Percentiles rank a stretch among this genome's conserved stretches.
Conservation (phyloP, 2,113 vertebrate genomes). For the Brachionichthys hirsutus region DNA sequence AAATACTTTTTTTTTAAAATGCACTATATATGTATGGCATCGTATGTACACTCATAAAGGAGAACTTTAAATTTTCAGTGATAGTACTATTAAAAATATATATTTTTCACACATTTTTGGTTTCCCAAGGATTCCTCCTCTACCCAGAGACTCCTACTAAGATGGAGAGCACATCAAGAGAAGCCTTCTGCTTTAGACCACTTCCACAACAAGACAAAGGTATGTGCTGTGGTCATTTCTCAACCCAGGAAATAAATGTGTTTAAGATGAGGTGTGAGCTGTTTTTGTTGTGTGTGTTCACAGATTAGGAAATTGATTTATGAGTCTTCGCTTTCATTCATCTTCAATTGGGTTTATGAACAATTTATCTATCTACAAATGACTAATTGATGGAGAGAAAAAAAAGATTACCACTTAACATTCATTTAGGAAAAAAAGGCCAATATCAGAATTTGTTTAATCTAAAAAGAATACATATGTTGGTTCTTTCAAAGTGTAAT, state of each 20-base stretch:
- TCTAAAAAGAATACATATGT: neutral
- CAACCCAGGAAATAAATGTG: conserved; percentile 5
- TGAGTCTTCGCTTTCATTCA: too few species aligned
- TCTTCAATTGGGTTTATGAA: too few species aligned
- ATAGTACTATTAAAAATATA: too few species aligned
- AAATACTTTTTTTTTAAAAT: too few species aligned
- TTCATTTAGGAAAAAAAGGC: too few species aligned
- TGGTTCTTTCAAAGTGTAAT: too few species aligned
- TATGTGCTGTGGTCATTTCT: conserved; percentile 52
- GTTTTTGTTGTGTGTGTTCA: conserved; percentile 3
- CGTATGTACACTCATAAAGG: too few species aligned
- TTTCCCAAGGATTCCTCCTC: conserved; percentile 68
- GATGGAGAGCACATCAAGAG: conserved; percentile 70
- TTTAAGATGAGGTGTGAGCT: conserved; percentile 8
- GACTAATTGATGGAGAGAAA: too few species aligned
- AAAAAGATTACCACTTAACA: too few species aligned
- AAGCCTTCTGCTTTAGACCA: conserved; percentile 59
- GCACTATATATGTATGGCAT: too few species aligned
- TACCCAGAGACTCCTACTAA: conserved; percentile 73
- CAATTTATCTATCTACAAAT: too few species aligned
- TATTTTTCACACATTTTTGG: neutral
- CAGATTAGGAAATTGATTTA: neutral
- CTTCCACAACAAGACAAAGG: conserved; percentile 52
- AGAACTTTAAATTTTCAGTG: too few species aligned
- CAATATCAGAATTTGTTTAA: neutral